Conservation (phyloP, 1,140 invertebrate genomes). For the Pseudobourletiella spinata region DNA sequence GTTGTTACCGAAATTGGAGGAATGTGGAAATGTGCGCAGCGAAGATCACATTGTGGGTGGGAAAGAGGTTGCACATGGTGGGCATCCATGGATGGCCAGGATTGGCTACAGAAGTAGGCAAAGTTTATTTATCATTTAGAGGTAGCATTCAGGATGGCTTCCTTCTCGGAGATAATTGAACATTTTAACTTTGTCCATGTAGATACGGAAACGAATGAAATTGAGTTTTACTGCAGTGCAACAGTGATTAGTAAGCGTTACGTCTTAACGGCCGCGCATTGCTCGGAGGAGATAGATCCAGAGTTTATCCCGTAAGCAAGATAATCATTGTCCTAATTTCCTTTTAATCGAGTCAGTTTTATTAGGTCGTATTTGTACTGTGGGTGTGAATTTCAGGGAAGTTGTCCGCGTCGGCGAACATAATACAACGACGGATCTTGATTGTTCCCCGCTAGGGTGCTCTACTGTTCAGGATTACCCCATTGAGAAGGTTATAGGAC, state of each 20-base stretch:
- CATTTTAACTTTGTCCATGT: neutral
- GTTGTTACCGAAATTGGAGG: conserved; percentile 19
- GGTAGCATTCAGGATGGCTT: neutral
- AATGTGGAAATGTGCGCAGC: conserved; percentile 16
- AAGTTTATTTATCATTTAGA: neutral
- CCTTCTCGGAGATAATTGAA: too few relatives aligned
- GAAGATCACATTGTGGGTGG: conserved; percentile 26
- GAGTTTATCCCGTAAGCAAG: conserved; percentile 14
- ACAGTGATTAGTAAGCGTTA: conserved; percentile 27
- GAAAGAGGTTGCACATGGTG: conserved; percentile 13
- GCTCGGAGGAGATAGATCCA: conserved; percentile 29
- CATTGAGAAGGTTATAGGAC: conserved; percentile 32
- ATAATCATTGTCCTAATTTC: neutral
- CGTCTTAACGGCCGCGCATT: conserved; percentile 30
- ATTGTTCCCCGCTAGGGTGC: conserved; percentile 44
- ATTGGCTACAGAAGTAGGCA: conserved; percentile 30
- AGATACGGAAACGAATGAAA: conserved; percentile 18
- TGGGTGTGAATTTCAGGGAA: conserved; percentile 36
- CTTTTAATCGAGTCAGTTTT: too few relatives aligned
- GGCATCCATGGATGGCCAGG: conserved; percentile 28
- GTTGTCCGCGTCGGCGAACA: conserved; percentile 55
- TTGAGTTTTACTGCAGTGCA: conserved; percentile 28
- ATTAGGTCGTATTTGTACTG: too few relatives aligned
- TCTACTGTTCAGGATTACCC: conserved; percentile 15
- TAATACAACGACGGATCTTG: conserved; percentile 47